Evolutionary conservation across 2,888 invertebrate genomes (phyloP).

Genomic region (Amphiduros pacificus): DNA sequence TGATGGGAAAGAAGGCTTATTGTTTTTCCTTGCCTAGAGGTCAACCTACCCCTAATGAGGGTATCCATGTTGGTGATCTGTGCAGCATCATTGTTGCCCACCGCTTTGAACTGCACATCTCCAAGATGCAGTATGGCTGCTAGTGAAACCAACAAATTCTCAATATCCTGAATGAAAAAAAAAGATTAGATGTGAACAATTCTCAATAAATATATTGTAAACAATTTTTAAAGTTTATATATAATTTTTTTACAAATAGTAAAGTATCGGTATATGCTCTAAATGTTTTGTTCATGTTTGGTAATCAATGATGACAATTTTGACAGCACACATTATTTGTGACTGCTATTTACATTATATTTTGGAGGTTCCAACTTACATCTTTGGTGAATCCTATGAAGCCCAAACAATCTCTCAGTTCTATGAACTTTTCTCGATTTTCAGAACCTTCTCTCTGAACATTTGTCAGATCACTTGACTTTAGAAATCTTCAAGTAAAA

Average conservation of each 20-base stretch:
- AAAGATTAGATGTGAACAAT: background rate
- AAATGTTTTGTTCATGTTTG: too few relatives aligned
- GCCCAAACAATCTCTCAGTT: constrained; percentile 9
- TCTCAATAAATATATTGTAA: background rate
- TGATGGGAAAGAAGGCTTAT: too few relatives aligned
- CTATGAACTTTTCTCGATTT: constrained; percentile 6
- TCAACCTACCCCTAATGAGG: constrained; percentile 21
- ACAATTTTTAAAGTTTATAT: too few relatives aligned
- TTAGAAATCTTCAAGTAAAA: too few relatives aligned
- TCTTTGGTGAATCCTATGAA: constrained; percentile 23
- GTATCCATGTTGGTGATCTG: constrained; percentile 14
- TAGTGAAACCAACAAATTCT: constrained; percentile 17
- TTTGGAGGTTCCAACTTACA: too few relatives aligned
- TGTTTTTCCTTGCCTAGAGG: background rate
- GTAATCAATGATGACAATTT: too few relatives aligned
- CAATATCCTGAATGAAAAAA: constrained; percentile 24
- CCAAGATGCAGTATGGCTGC: constrained; percentile 27
- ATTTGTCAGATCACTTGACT: too few relatives aligned
- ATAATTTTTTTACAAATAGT: too few relatives aligned
- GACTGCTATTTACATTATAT: too few relatives aligned
- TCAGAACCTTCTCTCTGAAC: too few relatives aligned
- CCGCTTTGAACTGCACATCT: constrained; percentile 20
- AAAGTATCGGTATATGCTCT: too few relatives aligned
- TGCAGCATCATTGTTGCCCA: constrained; percentile 23
- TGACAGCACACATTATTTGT: too few relatives aligned